Evolutionary conservation across 1,140 invertebrate species (phyloP).

Genomic region (Nixonia krombeini): DNA sequence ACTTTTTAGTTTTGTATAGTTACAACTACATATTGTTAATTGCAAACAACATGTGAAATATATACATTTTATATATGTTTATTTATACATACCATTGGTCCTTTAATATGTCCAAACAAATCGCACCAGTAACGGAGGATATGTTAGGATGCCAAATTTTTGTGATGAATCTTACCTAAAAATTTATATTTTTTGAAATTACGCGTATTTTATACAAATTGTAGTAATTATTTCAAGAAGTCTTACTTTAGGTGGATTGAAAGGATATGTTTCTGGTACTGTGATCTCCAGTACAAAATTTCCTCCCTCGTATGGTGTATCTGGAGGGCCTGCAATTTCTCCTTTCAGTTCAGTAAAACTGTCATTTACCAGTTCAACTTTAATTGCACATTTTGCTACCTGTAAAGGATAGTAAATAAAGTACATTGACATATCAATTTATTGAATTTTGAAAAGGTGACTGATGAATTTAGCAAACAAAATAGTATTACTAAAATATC

Average conservation of each 20-base stretch:
- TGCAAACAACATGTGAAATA: no score
- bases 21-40: no score
- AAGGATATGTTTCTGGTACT: conserved; percentile 99
- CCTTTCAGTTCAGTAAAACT: conserved; percentile 92
- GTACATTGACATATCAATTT: no score
- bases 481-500: no score
- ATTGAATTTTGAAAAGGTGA: no score
- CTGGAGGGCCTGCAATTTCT: conserved; percentile 92
- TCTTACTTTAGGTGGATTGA: conserved; percentile 96
- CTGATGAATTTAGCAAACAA: no score
- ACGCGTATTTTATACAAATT: conserved; percentile 5
- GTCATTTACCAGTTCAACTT: conserved; percentile 92
- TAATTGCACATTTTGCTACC: conserved; percentile 93
- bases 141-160: conserved; percentile 99
- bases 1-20: no score
- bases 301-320: conserved; percentile 97
- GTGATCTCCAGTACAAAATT: conserved; percentile 95
- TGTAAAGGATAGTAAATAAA: conserved; percentile 63
- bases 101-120: conserved; percentile 99
- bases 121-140: conserved; percentile 98
- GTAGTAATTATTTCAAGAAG: conserved; percentile 11
- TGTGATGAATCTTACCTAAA: conserved; percentile 91
- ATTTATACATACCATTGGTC: conserved; percentile 92
- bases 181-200: conserved; percentile 7
- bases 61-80: no score